Evolutionary conservation across 2,113 vertebrate genomes (phyloP).

Genomic region (Actenoides lindsayi): DNA sequence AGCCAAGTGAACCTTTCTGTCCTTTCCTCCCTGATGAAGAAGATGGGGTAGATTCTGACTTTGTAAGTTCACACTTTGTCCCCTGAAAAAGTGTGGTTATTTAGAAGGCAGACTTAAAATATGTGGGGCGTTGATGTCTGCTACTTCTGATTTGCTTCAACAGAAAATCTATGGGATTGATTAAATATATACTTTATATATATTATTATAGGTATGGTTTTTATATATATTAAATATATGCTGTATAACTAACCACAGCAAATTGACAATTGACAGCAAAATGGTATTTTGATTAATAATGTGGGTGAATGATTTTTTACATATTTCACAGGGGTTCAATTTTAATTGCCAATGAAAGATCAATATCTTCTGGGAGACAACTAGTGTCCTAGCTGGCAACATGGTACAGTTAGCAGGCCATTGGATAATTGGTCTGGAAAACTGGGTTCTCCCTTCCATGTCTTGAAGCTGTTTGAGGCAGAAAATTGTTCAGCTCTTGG

Average conservation of each 20-base stretch:
- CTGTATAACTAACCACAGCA: neutral
- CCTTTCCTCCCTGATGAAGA: neutral
- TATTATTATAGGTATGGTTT: too few relatives aligned
- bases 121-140: neutral
- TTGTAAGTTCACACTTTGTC: neutral
- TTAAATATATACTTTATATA: too few relatives aligned
- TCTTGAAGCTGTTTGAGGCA: neutral
- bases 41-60: neutral
- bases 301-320: neutral
- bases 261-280: neutral
- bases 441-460: neutral
- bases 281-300: neutral
- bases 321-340: neutral
- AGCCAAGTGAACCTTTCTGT: neutral
- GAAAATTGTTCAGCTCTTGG: neutral
- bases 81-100: neutral
- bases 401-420: neutral
- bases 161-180: neutral
- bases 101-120: neutral
- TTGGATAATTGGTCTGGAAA: neutral
- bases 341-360: neutral
- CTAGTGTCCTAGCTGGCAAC: neutral
- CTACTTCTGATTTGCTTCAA: neutral
- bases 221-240: neutral
- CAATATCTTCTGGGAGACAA: neutral